These are phyloP conservation scores for Sus scrofa DNA, from an alignment of 2,113 vertebrate species.

Conservation along the genomic window T2T-Sscrofa CM000814.6:142183001-142183500, in stretches of 20 bases:
- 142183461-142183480: neutral
- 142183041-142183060: neutral
- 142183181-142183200: neutral
- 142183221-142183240: conserved; percentile 99
- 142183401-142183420: too few relatives aligned
- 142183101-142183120: neutral
- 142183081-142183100: neutral
- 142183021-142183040: neutral
- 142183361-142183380: neutral
- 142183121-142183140: neutral
- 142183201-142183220: conserved; percentile 98
- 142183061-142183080: neutral
- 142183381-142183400: too few relatives aligned
- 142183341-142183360: neutral
- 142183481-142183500: neutral
- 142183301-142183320: conserved; percentile 89
- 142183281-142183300: conserved; percentile 98
- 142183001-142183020: neutral
- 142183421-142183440: too few relatives aligned
- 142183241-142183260: conserved; percentile 91
- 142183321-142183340: too few relatives aligned
- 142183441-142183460: neutral
- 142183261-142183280: conserved; percentile 95
- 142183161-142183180: neutral
- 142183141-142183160: neutral